Percentiles rank a stretch among this genome's conserved stretches.
These are phyloP conservation scores for Bolinopsis microptera DNA, from an alignment of 37 sponge, comb jelly and placozoan species.

Conservation along the genomic window DNA sequence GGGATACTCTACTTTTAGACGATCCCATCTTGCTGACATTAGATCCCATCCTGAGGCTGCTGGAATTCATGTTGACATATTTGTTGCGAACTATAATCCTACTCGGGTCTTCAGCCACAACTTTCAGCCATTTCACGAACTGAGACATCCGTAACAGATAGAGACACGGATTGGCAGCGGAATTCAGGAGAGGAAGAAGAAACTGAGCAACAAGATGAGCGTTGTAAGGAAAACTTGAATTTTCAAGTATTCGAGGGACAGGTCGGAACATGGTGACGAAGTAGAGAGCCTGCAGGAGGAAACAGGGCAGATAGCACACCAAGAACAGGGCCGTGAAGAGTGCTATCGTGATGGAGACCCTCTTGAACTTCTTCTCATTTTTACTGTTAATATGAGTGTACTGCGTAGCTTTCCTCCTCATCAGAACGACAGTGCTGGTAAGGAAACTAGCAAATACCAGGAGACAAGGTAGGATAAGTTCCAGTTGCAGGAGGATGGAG, in stretches of 20 bases:
- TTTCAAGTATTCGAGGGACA: background rate
- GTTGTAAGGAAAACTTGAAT: background rate
- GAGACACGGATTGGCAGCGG: background rate
- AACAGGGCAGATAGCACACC: background rate
- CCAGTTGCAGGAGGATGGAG: background rate
- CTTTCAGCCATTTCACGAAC: background rate
- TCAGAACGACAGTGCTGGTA: background rate
- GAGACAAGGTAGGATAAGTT: background rate
- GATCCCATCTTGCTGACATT: too few species aligned
- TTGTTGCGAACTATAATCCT: background rate
- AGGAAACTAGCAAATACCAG: background rate
- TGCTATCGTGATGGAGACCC: background rate
- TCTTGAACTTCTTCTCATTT: background rate
- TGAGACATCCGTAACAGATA: background rate
- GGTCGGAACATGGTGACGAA: background rate
- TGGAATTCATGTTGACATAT: background rate
- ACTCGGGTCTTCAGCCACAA: background rate
- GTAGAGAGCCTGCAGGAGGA: background rate
- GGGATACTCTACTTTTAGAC: too few species aligned
- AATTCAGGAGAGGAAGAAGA: background rate
- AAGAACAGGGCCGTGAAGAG: background rate
- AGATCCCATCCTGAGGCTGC: too few species aligned
- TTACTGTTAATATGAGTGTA: background rate
- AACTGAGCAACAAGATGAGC: background rate
- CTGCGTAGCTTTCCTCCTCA: background rate